These are phyloP conservation scores for Tympanuchus pallidicinctus DNA, from an alignment of 2,113 vertebrate genomes.

Conservation along the genomic window DNA sequence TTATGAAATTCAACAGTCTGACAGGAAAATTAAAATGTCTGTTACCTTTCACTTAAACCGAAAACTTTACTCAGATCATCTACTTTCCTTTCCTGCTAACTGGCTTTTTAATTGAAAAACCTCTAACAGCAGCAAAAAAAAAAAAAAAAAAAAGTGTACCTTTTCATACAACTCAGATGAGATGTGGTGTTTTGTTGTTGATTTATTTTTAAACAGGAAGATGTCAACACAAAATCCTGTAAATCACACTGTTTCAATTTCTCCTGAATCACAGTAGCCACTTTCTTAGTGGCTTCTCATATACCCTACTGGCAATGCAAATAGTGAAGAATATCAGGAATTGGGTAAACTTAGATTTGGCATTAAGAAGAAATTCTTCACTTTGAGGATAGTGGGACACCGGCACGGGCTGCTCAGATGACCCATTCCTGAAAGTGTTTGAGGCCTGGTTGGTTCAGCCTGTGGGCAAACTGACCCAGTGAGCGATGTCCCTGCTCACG, in stretches of 20 bases:
- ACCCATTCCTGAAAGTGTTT: not conserved
- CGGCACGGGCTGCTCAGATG: not conserved
- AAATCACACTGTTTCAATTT: slow-evolving; percentile 7
- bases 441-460: not conserved
- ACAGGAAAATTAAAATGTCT: not conserved
- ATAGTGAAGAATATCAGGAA: not conserved
- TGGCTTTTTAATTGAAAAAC: not conserved
- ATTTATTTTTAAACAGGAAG: not conserved
- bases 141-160: not conserved
- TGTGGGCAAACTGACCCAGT: not conserved
- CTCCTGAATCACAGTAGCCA: not conserved
- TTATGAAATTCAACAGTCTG: not conserved
- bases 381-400: too few species aligned
- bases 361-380: not conserved
- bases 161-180: not conserved
- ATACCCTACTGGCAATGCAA: not conserved
- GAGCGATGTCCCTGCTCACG: not conserved
- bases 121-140: not conserved
- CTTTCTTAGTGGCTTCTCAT: not conserved
- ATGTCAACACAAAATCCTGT: not conserved
- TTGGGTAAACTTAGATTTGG: not conserved
- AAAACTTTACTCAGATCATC: not conserved
- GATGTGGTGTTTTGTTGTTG: not conserved
- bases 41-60: not conserved
- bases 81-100: not conserved